Evolutionary conservation across 2,888 invertebrate species (phyloP).

Genomic region (Nudaria mundana): DNA sequence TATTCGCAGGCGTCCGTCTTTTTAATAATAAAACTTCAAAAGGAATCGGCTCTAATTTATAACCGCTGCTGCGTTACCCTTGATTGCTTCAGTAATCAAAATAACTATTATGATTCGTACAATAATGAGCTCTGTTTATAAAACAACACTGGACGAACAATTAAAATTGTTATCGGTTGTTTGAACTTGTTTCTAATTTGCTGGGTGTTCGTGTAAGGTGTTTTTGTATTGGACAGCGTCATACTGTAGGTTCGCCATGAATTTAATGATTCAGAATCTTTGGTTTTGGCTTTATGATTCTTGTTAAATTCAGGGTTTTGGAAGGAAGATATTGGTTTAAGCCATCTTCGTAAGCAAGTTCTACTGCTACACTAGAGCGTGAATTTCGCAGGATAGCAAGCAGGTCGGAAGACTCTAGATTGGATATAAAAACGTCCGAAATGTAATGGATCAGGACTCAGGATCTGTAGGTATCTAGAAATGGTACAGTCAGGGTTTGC

Average conservation of each 20-base stretch:
- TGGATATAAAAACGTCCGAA: no score
- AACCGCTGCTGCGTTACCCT: conserved; percentile 36
- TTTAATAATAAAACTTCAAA: conserved; percentile 36
- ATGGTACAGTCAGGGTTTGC: no score
- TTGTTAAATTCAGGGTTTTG: no score
- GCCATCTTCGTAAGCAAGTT: no score
- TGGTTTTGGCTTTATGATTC: background rate
- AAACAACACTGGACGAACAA: conserved; percentile 54
- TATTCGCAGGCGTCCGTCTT: conserved; percentile 34
- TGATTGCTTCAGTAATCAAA: conserved; percentile 39
- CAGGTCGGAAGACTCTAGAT: no score
- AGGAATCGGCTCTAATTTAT: conserved; percentile 47
- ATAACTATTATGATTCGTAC: conserved; percentile 44
- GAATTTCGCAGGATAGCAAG: no score
- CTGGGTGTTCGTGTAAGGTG: conserved; percentile 30
- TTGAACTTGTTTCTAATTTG: conserved; percentile 40
- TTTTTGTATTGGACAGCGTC: conserved; percentile 24
- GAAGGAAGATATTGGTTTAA: no score
- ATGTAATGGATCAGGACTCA: no score
- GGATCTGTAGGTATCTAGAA: no score
- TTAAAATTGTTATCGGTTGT: conserved; percentile 55
- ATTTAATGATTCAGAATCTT: background rate
- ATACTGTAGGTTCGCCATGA: conserved; percentile 12
- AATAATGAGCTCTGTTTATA: conserved; percentile 55
- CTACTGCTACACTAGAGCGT: no score